A percentile compares a stretch with the other conserved stretches of the same genome.
These are phyloP conservation scores for Vulpes lagopus DNA, from an alignment of 2,113 vertebrate species.

Conservation along the genomic window DNA sequence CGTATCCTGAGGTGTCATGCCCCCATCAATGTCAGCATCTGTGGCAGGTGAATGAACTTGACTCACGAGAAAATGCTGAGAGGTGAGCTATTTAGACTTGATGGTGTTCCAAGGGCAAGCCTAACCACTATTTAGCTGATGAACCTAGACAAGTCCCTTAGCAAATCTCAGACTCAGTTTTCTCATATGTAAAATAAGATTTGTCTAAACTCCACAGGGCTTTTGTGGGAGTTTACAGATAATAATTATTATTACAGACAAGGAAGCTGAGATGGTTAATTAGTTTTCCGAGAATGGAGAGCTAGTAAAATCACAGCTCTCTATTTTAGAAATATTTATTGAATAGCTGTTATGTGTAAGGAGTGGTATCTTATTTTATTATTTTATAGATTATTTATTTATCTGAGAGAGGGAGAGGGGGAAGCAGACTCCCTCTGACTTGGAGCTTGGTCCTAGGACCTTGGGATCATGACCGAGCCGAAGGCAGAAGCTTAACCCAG, in stretches of 20 bases:
- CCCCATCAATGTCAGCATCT: too few species aligned
- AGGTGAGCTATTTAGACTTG: background rate
- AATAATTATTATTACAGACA: background rate
- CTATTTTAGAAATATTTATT: background rate
- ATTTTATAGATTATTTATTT: background rate
- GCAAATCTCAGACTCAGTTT: background rate
- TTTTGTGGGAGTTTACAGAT: background rate
- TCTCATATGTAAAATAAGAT: background rate
- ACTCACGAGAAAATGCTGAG: background rate
- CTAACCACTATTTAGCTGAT: background rate
- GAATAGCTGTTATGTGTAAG: background rate
- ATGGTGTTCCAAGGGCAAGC: background rate
- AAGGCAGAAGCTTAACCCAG: background rate
- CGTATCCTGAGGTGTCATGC: background rate
- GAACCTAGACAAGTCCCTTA: background rate
- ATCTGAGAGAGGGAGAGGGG: background rate
- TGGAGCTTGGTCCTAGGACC: background rate
- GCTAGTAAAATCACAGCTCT: background rate
- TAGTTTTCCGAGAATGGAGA: background rate
- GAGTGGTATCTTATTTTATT: background rate
- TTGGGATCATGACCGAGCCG: background rate
- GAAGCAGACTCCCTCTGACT: background rate
- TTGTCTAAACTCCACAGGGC: background rate
- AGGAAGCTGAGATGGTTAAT: background rate
- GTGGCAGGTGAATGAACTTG: background rate